Conservation (phyloP, 2,888 invertebrate species). For the Caenorhabditis zanzibari region DNA sequence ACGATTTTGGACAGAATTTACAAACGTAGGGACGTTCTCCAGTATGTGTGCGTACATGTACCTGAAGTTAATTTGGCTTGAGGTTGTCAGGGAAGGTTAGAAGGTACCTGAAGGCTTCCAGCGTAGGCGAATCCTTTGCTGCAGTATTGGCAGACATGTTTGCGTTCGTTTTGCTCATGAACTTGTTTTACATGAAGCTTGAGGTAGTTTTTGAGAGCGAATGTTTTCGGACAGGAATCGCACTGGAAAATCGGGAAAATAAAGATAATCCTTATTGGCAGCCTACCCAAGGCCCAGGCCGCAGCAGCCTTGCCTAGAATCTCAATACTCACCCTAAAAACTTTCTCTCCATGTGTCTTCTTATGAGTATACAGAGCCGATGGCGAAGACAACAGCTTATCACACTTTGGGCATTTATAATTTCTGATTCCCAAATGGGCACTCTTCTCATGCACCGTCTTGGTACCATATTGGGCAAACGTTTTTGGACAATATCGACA, state of each 20-base stretch:
- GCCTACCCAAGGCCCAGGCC: no score
- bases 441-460: slow-evolving; percentile 83
- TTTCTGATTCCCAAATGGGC: slow-evolving; percentile 82
- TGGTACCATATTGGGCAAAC: slow-evolving; percentile 83
- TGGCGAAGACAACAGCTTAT: slow-evolving; percentile 82
- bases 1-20: slow-evolving; percentile 74
- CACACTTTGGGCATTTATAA: slow-evolving; percentile 83
- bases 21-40: slow-evolving; percentile 29
- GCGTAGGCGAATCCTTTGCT: slow-evolving; percentile 83
- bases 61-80: slow-evolving; percentile 64
- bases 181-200: slow-evolving; percentile 83
- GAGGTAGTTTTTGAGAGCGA: slow-evolving; percentile 83
- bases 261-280: no score
- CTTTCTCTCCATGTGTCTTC: slow-evolving; percentile 83
- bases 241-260: slow-evolving; percentile 74
- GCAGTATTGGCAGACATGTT: slow-evolving; percentile 81
- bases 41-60: slow-evolving; percentile 74
- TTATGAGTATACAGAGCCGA: slow-evolving; percentile 83
- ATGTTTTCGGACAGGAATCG: slow-evolving; percentile 81
- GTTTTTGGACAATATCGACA: slow-evolving; percentile 83
- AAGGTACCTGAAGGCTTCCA: slow-evolving; percentile 82
- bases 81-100: background rate
- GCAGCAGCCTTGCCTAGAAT: no score
- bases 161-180: slow-evolving; percentile 82
- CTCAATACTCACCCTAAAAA: slow-evolving; percentile 67